These are phyloP conservation scores for Prochilodus magdalenae DNA, from an alignment of 2,113 vertebrate genomes.

Conservation along the genomic window DNA sequence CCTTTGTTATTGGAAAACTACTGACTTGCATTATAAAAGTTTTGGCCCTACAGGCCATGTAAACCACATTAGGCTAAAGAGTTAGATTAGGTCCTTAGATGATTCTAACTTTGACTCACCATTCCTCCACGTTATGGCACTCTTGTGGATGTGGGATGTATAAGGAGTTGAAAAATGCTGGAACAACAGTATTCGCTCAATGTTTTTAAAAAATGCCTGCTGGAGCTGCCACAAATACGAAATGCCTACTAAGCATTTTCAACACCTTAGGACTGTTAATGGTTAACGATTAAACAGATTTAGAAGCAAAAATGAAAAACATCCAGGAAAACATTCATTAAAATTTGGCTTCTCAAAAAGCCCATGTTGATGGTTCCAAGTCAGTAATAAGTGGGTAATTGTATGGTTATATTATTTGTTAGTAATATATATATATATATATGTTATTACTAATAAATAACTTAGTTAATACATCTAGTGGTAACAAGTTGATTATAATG, in stretches of 20 bases:
- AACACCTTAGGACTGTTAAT: too few relatives aligned
- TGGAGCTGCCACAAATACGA: background rate
- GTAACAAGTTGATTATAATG: too few relatives aligned
- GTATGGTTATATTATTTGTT: too few relatives aligned
- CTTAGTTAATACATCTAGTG: too few relatives aligned
- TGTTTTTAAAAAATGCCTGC: conserved; percentile 1
- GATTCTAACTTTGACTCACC: conserved; percentile 19
- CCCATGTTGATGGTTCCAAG: too few relatives aligned
- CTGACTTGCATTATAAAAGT: conserved; percentile 41
- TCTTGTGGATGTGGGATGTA: background rate
- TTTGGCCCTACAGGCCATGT: conserved; percentile 39
- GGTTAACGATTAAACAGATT: too few relatives aligned
- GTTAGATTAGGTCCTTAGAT: conserved; percentile 42
- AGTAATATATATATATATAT: too few relatives aligned
- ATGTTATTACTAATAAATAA: too few relatives aligned
- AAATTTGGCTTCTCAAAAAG: too few relatives aligned
- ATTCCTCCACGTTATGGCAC: background rate
- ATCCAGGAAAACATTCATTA: too few relatives aligned
- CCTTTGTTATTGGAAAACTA: conserved; percentile 36
- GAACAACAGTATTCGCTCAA: background rate
- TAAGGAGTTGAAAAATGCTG: background rate
- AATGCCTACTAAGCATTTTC: background rate
- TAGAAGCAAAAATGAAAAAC: too few relatives aligned
- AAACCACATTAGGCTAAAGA: conserved; percentile 44
- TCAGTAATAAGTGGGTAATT: too few relatives aligned